Base-by-base conservation (phyloP, 1,140 invertebrate genomes). In the Protaetia brevitarsis region DNA sequence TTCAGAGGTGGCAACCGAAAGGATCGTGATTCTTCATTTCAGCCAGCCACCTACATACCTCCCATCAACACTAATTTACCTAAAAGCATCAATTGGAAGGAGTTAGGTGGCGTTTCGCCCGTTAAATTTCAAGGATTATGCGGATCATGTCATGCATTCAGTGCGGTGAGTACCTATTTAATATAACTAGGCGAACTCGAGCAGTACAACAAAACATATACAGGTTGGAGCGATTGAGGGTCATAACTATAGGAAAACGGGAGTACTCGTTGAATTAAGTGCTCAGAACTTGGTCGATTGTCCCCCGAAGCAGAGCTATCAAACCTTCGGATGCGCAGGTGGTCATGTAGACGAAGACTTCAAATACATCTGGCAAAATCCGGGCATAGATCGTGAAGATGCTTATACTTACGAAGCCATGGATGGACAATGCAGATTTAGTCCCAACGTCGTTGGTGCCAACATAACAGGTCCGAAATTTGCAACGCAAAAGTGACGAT, bases 221-320 rank as follows among this genome's bases (percentile, higher is more conserved):
- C 21, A 51, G 41, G 16, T 19, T 6, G 92, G 91, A 0, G 84
- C 92, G 1, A 79, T 95, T 26, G 93, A 95, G 78, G 91, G 90
- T 2, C 90, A 92, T 70, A 77, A 87, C 37, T 89, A 88, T 72
- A 83, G 88, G 11, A 86, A 85, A 72, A 88, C 86, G 19, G 88
- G 88, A 27, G 81, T 84, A 62, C 78, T 94, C 36, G 80, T 89
- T 0, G 86, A 88, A 28, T 82, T 87, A 0, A 87, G 85, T 26
- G 84, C 86, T 41, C 87, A 88, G 70, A 84, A 87, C 41, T 73
- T 88, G 0, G 77, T 88, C 0, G 87, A 88, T 72, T 88, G 87
- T 56, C 82, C 83, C 64, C 1, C 16, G 8, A 30, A 26, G 10
- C 76, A 79, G 64, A 83, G 84, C 5, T 88, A 89, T 73, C 10